These are phyloP conservation scores for Aspidapion aeneum DNA, from an alignment of 2,888 invertebrate genomes.

Conservation along the genomic window DNA sequence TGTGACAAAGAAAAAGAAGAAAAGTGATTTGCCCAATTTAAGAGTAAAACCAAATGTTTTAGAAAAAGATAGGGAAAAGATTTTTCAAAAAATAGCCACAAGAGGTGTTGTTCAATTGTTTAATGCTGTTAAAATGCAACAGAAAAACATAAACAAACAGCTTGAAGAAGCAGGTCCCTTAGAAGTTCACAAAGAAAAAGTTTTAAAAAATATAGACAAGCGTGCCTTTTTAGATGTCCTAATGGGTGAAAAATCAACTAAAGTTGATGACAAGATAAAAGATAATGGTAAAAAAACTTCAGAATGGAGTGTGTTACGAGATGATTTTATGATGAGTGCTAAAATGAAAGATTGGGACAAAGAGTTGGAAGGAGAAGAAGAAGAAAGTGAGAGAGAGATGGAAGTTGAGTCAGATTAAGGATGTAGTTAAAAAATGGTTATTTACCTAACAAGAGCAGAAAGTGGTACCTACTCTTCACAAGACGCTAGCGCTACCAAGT, in stretches of 20 bases:
- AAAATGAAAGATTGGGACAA: slow-evolving; percentile 93
- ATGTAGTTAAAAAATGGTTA: too few species aligned
- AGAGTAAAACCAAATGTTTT: slow-evolving; percentile 72
- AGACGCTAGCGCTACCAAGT: too few species aligned
- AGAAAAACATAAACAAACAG: slow-evolving; percentile 70
- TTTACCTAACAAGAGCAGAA: too few species aligned
- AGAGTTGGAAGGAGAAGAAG: slow-evolving; percentile 47
- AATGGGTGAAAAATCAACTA: slow-evolving; percentile 55
- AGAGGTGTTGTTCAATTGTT: slow-evolving; percentile 92
- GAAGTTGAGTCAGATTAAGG: slow-evolving; percentile 24
- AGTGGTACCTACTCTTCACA: too few species aligned
- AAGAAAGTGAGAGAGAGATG: slow-evolving; percentile 21
- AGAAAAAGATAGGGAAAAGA: slow-evolving; percentile 74
- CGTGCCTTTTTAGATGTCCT: slow-evolving; percentile 73
- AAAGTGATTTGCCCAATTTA: slow-evolving; percentile 59
- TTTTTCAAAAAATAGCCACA: slow-evolving; percentile 79
- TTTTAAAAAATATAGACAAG: slow-evolving; percentile 72
- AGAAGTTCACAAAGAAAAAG: slow-evolving; percentile 73
- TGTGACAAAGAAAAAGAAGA: slow-evolving; percentile 49
- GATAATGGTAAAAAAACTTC: slow-evolving; percentile 35
- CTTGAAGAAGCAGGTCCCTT: slow-evolving; percentile 68
- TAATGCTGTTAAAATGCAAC: slow-evolving; percentile 85
- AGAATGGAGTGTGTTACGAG: slow-evolving; percentile 66
- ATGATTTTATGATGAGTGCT: slow-evolving; percentile 87
- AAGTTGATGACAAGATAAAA: slow-evolving; percentile 30